Evolutionary conservation across 2,888 invertebrate genomes (phyloP), one percentile per base, ranked within the genome.

Genomic region (Calephelis perditalis): DNA sequence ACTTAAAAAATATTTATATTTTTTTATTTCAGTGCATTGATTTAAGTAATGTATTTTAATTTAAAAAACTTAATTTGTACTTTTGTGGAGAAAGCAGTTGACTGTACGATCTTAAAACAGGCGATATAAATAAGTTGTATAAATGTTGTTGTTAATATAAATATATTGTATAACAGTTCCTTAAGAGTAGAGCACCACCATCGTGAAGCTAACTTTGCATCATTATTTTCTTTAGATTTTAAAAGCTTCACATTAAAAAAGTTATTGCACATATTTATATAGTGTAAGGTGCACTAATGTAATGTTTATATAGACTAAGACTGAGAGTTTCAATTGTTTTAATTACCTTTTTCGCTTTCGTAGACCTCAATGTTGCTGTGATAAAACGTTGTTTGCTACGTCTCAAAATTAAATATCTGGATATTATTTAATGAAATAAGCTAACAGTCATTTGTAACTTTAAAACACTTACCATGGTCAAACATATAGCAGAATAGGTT

Each of bases 101-200:
- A 72, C 72, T 75, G 49, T 6, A 49, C 49, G 49, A 26, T 49
- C 15, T 82, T 77, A 75, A 72, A 72, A 71, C 67, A 76, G 71
- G 74, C 72, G 66, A 76, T 78, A 78, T 77, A 68, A 65, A 67
- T 74, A 71, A 78, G 59, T 76, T 76, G 74, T 78, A 75, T 82
- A 82, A 81, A 79, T 75, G 80, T 84, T 85, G 82, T 85, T 86
- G 79, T 81, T 84, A 79, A 75, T 78, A 79, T 70, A 71, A 76
- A 73, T 73, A 73, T 74, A 75, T 78, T 78, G 74, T 79, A 79
- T 79, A 79, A 81, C 76, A 80, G 86, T 87, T 86, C 86, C 86
- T 87, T 75, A 72, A 59, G 70, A 67, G 60, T 56, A 62, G 62
- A 64, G 55, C 36, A 40, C 45, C 54, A 56, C 74, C 72, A 75